phyloP scores from a whole-genome alignment of 2,797 vertebrate genomes.

The Syndactyla subalaris region DNA sequence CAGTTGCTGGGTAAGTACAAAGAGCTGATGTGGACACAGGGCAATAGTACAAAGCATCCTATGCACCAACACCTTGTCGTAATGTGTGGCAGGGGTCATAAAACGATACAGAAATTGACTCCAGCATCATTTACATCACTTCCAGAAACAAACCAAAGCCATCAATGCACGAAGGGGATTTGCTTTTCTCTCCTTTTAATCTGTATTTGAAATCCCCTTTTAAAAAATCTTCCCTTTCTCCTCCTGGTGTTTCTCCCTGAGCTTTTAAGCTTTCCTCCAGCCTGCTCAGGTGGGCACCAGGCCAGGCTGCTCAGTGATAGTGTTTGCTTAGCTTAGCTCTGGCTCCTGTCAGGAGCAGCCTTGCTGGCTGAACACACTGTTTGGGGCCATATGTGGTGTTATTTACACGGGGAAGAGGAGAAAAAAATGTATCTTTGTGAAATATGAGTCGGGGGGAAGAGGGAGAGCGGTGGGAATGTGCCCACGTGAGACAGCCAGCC shows the following conservation, averaged over 20 bases:
- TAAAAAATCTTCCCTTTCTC: not conserved
- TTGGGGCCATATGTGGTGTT: not conserved
- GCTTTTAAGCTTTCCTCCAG: not conserved
- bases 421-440: not conserved
- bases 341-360: not conserved
- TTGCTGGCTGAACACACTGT: not conserved
- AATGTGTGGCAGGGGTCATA: accelerated
- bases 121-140: not conserved
- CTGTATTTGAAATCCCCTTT: not conserved
- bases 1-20: not conserved
- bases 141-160: not conserved
- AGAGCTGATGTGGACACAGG: not conserved
- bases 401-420: not conserved
- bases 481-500: not conserved
- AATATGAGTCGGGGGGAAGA: not conserved
- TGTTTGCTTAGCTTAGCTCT: not conserved
- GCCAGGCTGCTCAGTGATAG: not conserved
- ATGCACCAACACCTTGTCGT: not conserved
- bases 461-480: not conserved
- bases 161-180: not conserved
- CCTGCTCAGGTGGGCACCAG: not conserved
- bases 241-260: not conserved
- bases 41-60: not conserved
- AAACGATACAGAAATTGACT: not conserved
- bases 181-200: not conserved